Percentiles rank a stretch among this genome's conserved stretches.
These are phyloP conservation scores for Hipparchia semele DNA, from an alignment of 2,888 invertebrate species.

Conservation along the genomic window DNA sequence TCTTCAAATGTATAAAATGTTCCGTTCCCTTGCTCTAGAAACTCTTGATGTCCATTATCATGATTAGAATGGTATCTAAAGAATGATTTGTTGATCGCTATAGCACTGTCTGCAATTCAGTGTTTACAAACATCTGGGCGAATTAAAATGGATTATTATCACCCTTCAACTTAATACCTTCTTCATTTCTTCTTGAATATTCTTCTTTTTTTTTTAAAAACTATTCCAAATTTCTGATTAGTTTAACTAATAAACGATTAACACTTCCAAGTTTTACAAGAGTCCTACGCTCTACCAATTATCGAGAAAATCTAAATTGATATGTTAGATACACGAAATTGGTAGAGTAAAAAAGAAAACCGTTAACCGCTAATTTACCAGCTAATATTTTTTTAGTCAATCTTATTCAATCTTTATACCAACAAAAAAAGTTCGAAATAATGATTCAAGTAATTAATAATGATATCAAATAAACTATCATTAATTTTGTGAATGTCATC, in stretches of 20 bases:
- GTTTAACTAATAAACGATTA: background rate
- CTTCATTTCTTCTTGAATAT: background rate
- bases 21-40: conserved; percentile 15
- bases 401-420: conserved; percentile 26
- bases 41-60: conserved; percentile 16
- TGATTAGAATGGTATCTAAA: conserved; percentile 21
- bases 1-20: conserved; percentile 24
- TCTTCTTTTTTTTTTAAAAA: background rate
- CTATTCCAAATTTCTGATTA: background rate
- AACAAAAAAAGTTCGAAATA: conserved; percentile 47
- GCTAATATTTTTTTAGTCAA: too few relatives aligned
- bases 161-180: background rate
- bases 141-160: background rate
- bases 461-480: conserved; percentile 64
- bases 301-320: background rate
- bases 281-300: background rate
- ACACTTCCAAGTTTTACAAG: background rate
- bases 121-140: background rate
- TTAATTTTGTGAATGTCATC: conserved; percentile 67
- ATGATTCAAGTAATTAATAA: conserved; percentile 76
- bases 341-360: too few relatives aligned
- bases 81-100: conserved; percentile 17
- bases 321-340: background rate
- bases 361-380: background rate
- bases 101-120: conserved; percentile 1